phyloP scores from a whole-genome alignment of 2,797 vertebrate species.

The Leptoclinus maculatus region DNA sequence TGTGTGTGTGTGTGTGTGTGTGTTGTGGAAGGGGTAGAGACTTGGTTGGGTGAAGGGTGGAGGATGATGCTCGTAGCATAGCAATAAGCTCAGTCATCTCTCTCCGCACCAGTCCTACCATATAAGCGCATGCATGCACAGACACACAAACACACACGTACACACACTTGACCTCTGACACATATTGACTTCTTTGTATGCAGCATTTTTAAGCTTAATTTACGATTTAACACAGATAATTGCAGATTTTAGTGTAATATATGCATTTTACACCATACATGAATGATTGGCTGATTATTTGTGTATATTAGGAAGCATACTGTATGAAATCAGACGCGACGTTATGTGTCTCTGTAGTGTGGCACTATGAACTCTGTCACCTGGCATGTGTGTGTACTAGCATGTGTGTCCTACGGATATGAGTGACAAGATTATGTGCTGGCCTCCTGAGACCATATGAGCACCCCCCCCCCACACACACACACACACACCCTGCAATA shows the following conservation, averaged over 20 bases:
- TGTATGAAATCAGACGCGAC: conserved; percentile 42
- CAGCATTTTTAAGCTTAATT: background rate
- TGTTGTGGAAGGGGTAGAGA: conserved; percentile 18
- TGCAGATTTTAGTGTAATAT: background rate
- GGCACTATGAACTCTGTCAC: conserved; percentile 52
- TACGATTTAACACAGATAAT: background rate
- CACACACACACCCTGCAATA: too few relatives aligned
- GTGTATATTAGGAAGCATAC: conserved; percentile 9
- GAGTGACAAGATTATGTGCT: conserved; percentile 74
- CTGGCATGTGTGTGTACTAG: conserved; percentile 54
- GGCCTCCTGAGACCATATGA: conserved; percentile 76
- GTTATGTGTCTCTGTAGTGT: conserved; percentile 50
- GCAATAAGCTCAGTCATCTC: conserved; percentile 51
- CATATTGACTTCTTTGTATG: background rate
- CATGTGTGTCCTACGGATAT: conserved; percentile 74
- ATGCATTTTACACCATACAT: background rate
- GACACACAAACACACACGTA: background rate
- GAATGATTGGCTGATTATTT: conserved; percentile 34
- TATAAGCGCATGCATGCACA: background rate
- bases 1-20: conserved; percentile 17
- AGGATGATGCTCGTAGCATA: conserved; percentile 50
- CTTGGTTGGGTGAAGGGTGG: conserved; percentile 38
- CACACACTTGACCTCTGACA: background rate
- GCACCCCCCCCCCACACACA: conserved; percentile 8
- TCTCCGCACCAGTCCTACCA: background rate